Conservation (phyloP, 2,113 vertebrate genomes). For the Alligator sinensis region DNA sequence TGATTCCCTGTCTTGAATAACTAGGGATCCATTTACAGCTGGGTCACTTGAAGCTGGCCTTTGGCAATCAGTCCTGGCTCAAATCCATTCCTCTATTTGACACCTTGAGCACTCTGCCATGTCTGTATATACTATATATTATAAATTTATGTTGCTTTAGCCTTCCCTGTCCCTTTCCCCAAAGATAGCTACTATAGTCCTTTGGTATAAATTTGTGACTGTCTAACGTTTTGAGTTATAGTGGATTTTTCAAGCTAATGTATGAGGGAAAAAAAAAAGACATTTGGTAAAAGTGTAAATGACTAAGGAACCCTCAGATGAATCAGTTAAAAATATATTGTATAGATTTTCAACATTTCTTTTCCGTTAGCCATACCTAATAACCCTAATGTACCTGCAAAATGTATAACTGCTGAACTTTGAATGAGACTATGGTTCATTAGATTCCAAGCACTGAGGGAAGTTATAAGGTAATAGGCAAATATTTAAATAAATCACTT, state of each 20-base stretch:
- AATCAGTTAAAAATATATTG: neutral
- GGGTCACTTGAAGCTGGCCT: too few species aligned
- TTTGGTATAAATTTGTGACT: neutral
- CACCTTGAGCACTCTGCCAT: too few species aligned
- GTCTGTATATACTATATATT: neutral
- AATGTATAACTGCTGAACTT: fast-evolving
- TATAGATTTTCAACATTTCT: neutral
- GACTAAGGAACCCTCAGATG: neutral
- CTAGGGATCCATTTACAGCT: too few species aligned
- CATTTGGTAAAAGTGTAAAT: neutral
- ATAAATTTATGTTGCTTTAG: neutral
- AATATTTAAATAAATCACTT: neutral
- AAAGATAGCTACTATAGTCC: neutral
- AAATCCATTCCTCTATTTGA: neutral
- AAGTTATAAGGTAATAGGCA: neutral
- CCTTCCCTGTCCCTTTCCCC: neutral
- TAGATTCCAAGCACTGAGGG: neutral
- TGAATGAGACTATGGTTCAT: neutral
- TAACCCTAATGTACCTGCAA: neutral
- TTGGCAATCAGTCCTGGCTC: too few species aligned
- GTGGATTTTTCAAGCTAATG: neutral
- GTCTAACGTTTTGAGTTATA: neutral
- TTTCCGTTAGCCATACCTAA: neutral
- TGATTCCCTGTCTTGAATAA: too few species aligned
- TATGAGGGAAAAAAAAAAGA: neutral